Percentiles rank a stretch among this genome's conserved stretches.
Conservation (phyloP, 2,888 invertebrate species). For the Leptura quadrifasciata region DNA sequence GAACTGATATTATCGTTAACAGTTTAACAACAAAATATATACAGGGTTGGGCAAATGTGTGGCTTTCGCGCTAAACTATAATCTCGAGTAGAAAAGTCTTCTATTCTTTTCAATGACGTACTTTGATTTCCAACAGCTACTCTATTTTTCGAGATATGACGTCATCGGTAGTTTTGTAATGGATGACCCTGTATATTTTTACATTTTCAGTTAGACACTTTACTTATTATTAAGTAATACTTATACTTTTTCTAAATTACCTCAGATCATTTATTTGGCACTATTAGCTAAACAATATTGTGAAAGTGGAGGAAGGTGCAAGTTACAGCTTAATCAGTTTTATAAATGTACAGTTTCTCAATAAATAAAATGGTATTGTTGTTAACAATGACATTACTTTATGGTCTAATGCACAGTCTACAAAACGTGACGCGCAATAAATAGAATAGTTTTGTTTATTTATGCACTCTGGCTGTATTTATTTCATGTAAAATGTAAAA, state of each 20-base stretch:
- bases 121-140: too few relatives aligned
- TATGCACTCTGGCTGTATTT: slow-evolving; percentile 3
- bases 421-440: slow-evolving; percentile 31
- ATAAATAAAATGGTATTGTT: slow-evolving; percentile 30
- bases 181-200: too few relatives aligned
- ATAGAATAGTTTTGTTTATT: slow-evolving; percentile 30
- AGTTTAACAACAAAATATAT: too few relatives aligned
- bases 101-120: too few relatives aligned
- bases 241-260: not conserved
- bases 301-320: slow-evolving; percentile 34
- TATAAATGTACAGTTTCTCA: slow-evolving; percentile 31
- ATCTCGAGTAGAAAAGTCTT: too few relatives aligned
- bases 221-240: not conserved
- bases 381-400: slow-evolving; percentile 44
- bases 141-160: too few relatives aligned
- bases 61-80: too few relatives aligned
- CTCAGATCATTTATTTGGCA: not conserved
- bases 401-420: slow-evolving; percentile 35
- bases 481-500: not conserved
- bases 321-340: slow-evolving; percentile 32
- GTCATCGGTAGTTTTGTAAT: too few relatives aligned
- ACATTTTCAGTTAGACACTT: too few relatives aligned
- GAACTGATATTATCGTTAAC: too few relatives aligned
- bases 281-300: slow-evolving; percentile 14
- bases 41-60: too few relatives aligned